Base-by-base conservation (phyloP, 2,888 invertebrate genomes). In the Cyrtodaria siliqua region DNA sequence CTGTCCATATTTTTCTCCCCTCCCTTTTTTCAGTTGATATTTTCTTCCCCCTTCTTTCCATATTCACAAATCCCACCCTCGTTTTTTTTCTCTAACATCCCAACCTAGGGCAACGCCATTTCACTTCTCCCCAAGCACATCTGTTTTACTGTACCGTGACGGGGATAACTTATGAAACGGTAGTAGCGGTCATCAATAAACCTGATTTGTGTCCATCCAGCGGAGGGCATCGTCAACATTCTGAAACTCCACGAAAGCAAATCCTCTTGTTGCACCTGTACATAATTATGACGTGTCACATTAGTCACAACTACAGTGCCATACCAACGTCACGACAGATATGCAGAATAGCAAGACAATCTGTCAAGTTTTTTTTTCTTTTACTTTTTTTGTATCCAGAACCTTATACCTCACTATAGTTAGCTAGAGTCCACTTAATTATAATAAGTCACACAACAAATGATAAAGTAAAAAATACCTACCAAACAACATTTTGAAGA, bases 221-320 rank as follows among this genome's bases (percentile, higher is more conserved):
- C 95, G 95, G 93, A 95, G 95, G 92, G 97, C 97, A 94, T 97
- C 97, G 93, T 95, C 95, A 93, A 96, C 95, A 94, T 96, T 96
- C 94, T 96, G 95, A 95, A 98, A 98, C 95, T 98, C 97, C 95
- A 97, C 96, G 95, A 97, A 97, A 95, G 96, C 97, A 95, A 97
- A 96, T 93, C 96, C 96, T 93, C 96, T 95, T 94, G 96, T 96
- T 94, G 96, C 95, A 95, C 97, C 97, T 97, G 91, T 85, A 85
- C 85, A 88, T 77, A 72, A 77, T 77, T 63, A 68, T 72, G 72
- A 77, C 52, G 73, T 64, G 78, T 66, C 66, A 68, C 66, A 69
- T 77, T 77, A 67, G 67, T 50, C 24, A 67, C 26, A n/a, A 27
- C 50, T 27, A 38, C 24, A 18, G 44, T 16, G 44, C 20, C 20